Conservation (phyloP, 2,113 vertebrate species). For the Lycaon pictus region DNA sequence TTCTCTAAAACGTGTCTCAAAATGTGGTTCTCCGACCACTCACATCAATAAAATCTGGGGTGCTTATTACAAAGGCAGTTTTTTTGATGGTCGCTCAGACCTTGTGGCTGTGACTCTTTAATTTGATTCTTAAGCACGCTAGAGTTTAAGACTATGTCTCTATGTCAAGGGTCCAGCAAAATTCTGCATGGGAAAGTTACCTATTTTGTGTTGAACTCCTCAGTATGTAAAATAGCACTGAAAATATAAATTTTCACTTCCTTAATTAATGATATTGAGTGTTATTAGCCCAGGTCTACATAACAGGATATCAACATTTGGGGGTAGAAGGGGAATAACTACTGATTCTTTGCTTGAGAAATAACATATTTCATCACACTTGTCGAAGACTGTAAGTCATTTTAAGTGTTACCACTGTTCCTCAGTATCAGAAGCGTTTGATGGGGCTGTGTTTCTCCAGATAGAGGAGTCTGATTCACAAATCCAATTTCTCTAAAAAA, state of each 20-base stretch:
- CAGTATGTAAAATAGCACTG: background rate
- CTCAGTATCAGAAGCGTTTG: background rate
- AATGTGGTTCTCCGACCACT: background rate
- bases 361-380: slow-evolving; percentile 37
- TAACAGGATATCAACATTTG: background rate
- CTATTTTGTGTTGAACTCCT: slow-evolving; percentile 18
- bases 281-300: background rate
- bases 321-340: background rate
- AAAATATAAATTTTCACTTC: slow-evolving; percentile 27
- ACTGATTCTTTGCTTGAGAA: background rate
- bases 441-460: background rate
- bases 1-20: slow-evolving; percentile 6
- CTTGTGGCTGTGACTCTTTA: background rate
- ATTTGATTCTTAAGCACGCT: background rate
- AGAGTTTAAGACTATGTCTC: background rate
- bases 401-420: background rate
- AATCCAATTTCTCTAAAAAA: background rate
- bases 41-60: background rate
- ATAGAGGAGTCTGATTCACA: background rate
- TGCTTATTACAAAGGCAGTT: background rate
- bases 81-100: background rate
- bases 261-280: background rate
- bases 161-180: background rate
- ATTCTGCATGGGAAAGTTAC: background rate
- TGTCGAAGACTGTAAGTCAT: background rate